Base-by-base conservation (phyloP, 2,888 invertebrate genomes). In the Xylophagus ater region DNA sequence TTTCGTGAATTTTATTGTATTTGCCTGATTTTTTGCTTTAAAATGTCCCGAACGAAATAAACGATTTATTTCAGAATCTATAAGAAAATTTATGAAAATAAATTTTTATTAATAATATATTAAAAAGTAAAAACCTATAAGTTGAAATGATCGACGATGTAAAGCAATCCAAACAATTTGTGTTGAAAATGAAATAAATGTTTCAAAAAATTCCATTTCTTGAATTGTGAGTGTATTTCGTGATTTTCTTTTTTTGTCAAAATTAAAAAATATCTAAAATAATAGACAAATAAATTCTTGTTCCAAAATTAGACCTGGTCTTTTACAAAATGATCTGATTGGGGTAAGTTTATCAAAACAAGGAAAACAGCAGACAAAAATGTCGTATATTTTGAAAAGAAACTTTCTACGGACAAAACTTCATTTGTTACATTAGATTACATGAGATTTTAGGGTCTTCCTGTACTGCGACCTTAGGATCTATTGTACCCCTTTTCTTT, bases 1-100 rank as follows among this genome's bases (percentile, higher is more conserved):
- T 0, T 36, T 40, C 1, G 49, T 48, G 32, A 60, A 61, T 7
- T 46, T 39, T 4, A 55, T 37, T 5, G 49, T 44, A 12, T 56
- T 51, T 5, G 23, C 13, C 2, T 40, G 32, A 12, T 43, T 37
- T 2, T 50, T 49, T 33, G 53, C 38, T 29, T 53, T 51, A 41
- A 62, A 63, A 41, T 64, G 61, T 14, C 59, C 56, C 4, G 63
- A 60, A 2, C 65, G 53, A 46, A 63, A 61, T 2, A 63, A 49
- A 4, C 63, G 53, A 48, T 56, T 56, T 42, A 63, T 57, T 49
- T 64, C 63, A 49, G 48, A 43, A 28, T 60, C 58, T 41, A 33
- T 12, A 40, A 42, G 17, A 35, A 12, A 15, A 4, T 26, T 7
- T n/a, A n/a, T n/a, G n/a, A n/a, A n/a, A n/a, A 10, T 18, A 15